phyloP scores from a whole-genome alignment of 1,140 invertebrate species.

The Lordiphosa collinella region DNA sequence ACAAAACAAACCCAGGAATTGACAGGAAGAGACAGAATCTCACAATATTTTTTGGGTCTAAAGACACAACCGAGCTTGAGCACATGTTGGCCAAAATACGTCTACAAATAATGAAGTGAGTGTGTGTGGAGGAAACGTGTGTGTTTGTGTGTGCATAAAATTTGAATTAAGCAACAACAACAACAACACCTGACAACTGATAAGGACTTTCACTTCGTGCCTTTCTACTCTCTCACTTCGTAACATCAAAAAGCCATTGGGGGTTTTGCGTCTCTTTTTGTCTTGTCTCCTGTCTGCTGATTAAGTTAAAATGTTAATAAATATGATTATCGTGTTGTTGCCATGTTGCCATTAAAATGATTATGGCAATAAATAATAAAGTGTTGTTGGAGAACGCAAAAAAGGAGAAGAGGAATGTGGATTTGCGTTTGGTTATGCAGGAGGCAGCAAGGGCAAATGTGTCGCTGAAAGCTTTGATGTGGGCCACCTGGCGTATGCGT shows the following conservation, averaged over 20 bases:
- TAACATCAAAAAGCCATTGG: slow-evolving; percentile 31
- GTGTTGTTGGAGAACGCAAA: slow-evolving; percentile 17
- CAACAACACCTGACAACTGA: slow-evolving; percentile 28
- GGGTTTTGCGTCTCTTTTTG: slow-evolving; percentile 8
- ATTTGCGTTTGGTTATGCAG: neutral
- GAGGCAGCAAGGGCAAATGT: slow-evolving; percentile 8
- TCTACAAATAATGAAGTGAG: slow-evolving; percentile 20
- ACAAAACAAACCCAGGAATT: no score
- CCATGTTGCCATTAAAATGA: slow-evolving; percentile 60
- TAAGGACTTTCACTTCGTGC: slow-evolving; percentile 8
- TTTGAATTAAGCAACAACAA: slow-evolving; percentile 45
- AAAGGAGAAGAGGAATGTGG: neutral
- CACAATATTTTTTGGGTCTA: no score
- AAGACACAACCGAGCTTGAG: neutral
- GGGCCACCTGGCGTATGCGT: slow-evolving; percentile 30
- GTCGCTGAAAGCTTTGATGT: slow-evolving; percentile 34
- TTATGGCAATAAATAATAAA: slow-evolving; percentile 72
- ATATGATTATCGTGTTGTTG: slow-evolving; percentile 55
- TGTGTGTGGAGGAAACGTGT: slow-evolving; percentile 23
- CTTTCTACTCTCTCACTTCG: neutral
- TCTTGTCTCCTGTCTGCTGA: slow-evolving; percentile 24
- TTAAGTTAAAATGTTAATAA: slow-evolving; percentile 72
- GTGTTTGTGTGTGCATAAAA: slow-evolving; percentile 22
- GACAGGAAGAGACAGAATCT: no score
- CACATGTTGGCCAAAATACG: slow-evolving; percentile 25